phyloP scores from a whole-genome alignment of 2,113 vertebrate genomes.

The Boleophthalmus pectinirostris region DNA sequence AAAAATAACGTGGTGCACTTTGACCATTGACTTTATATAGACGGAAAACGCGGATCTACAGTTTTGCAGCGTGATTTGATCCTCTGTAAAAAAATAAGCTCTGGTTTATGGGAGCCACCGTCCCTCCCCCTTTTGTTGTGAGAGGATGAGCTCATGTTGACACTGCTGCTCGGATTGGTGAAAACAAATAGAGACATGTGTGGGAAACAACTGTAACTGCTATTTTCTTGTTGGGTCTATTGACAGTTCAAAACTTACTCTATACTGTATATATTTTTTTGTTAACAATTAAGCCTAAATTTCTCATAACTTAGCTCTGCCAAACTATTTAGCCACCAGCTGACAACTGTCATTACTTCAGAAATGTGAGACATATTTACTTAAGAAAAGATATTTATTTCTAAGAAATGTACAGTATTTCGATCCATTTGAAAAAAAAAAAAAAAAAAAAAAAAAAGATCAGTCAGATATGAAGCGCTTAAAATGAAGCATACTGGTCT shows the following conservation, averaged over 20 bases:
- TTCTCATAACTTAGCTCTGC: too few species aligned
- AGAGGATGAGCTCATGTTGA: slow-evolving; percentile 16
- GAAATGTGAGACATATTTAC: neutral
- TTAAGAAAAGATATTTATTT: slow-evolving; percentile 77
- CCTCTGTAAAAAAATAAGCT: neutral
- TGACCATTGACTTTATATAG: too few species aligned
- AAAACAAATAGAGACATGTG: too few species aligned
- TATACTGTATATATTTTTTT: too few species aligned
- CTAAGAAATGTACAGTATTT: slow-evolving; percentile 80
- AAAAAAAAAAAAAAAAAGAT: slow-evolving; percentile 81
- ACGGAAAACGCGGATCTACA: neutral
- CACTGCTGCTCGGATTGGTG: slow-evolving; percentile 2
- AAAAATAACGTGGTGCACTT: too few species aligned
- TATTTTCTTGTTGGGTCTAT: too few species aligned
- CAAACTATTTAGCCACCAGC: too few species aligned
- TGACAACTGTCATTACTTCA: neutral
- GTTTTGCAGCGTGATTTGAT: neutral
- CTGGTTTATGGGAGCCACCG: neutral
- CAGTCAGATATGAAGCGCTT: slow-evolving; percentile 75
- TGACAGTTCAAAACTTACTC: neutral
- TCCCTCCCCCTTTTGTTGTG: neutral
- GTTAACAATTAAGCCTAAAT: too few species aligned
- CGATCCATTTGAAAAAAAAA: slow-evolving; percentile 79
- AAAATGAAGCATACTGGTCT: slow-evolving; percentile 60
- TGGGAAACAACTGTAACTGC: too few species aligned